Conservation (phyloP, 2,113 vertebrate species). For the Bettongia penicillata region DNA sequence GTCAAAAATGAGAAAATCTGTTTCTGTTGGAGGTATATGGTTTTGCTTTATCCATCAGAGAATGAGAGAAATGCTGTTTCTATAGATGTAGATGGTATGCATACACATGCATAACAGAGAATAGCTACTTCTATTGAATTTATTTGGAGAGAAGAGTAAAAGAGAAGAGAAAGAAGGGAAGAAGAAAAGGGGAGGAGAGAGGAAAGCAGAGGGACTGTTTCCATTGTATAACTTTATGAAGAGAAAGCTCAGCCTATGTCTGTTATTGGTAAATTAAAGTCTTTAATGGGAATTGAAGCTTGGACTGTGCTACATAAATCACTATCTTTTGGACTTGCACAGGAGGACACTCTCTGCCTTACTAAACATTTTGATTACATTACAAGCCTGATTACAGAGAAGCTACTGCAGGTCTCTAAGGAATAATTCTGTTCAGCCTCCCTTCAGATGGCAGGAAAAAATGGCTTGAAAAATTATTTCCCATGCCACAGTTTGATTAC, state of each 20-base stretch:
- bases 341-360: conserved; percentile 64
- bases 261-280: neutral
- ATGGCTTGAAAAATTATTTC: conserved; percentile 52
- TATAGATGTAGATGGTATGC: neutral
- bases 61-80: neutral
- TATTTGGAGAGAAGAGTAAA: neutral
- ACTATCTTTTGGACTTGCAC: conserved; percentile 43
- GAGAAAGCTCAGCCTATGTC: neutral
- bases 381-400: conserved; percentile 76
- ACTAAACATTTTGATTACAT: conserved; percentile 76
- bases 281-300: neutral
- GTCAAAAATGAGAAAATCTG: neutral
- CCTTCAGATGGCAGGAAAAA: conserved; percentile 68
- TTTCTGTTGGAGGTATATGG: neutral
- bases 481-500: conserved; percentile 69
- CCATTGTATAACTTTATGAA: neutral
- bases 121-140: neutral
- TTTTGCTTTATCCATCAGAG: neutral
- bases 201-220: neutral
- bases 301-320: conserved; percentile 51
- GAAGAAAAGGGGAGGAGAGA: neutral
- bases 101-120: neutral
- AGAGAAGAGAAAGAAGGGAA: neutral
- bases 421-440: conserved; percentile 76
- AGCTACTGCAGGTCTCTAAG: conserved; percentile 73